These are phyloP conservation scores for Alauda arvensis DNA, from an alignment of 2,797 vertebrate genomes.

Conservation along the genomic window DNA sequence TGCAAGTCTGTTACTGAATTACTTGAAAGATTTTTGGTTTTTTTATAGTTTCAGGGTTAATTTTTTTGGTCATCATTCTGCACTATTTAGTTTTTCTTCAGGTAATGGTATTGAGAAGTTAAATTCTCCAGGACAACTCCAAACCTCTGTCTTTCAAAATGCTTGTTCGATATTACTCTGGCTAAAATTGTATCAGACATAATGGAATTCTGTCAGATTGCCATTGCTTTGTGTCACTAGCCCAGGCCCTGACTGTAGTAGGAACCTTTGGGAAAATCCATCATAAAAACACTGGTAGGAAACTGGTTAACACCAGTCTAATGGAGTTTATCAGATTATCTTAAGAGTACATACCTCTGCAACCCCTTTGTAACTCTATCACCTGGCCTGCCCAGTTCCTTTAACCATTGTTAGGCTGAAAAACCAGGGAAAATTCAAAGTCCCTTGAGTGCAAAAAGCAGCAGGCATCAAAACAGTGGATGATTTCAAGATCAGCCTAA, in stretches of 20 bases:
- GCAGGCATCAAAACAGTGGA: not conserved
- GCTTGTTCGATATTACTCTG: not conserved
- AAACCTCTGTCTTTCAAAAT: not conserved
- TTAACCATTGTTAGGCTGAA: not conserved
- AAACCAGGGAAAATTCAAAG: not conserved
- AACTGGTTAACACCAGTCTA: not conserved
- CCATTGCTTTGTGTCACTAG: not conserved
- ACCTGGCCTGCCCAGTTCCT: not conserved
- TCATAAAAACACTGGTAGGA: not conserved
- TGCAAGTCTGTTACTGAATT: not conserved
- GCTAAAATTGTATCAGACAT: not conserved
- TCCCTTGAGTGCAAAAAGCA: not conserved
- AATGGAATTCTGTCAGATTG: not conserved
- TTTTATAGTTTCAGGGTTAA: not conserved
- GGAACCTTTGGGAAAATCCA: not conserved
- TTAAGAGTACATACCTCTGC: not conserved
- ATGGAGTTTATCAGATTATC: not conserved
- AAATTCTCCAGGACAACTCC: not conserved
- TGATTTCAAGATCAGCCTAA: not conserved
- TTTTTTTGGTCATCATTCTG: not conserved
- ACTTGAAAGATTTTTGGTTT: not conserved
- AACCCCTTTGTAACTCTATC: not conserved
- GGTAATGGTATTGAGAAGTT: not conserved
- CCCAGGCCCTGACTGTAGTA: not conserved
- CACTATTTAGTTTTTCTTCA: not conserved